phyloP scores from a whole-genome alignment of 2,113 vertebrate genomes.

The Hydrochoerus hydrochaeris region DNA sequence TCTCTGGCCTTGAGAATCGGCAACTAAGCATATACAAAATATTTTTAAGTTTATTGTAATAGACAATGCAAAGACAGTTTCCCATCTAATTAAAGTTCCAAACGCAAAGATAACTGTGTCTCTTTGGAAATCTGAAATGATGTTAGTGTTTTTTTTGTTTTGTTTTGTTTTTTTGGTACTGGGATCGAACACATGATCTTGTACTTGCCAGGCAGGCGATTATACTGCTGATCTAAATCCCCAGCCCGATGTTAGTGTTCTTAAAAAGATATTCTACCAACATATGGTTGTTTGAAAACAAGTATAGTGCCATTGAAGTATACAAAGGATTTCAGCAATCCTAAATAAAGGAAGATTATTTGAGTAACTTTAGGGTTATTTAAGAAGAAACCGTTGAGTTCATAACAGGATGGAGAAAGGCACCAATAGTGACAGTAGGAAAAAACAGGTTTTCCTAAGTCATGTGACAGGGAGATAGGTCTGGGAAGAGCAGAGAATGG shows the following conservation, averaged over 20 bases:
- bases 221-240: too few species aligned
- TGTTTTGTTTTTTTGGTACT: too few species aligned
- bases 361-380: background rate
- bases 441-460: background rate
- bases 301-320: slow-evolving; percentile 33
- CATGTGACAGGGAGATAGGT: background rate
- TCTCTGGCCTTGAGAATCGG: slow-evolving; percentile 17
- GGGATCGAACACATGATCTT: too few species aligned
- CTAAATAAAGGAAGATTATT: slow-evolving; percentile 2
- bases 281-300: slow-evolving; percentile 12
- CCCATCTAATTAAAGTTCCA: background rate
- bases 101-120: background rate
- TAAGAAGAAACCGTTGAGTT: slow-evolving; percentile 8
- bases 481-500: background rate
- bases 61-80: slow-evolving; percentile 24
- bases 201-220: too few species aligned
- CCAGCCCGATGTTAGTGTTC: slow-evolving; percentile 1
- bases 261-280: background rate
- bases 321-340: background rate
- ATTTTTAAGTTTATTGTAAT: slow-evolving; percentile 47
- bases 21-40: background rate
- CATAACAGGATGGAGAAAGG: slow-evolving; percentile 10
- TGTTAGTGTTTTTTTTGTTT: slow-evolving; percentile 18
- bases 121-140: slow-evolving; percentile 62
- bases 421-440: background rate